Percentiles rank a stretch among this genome's conserved stretches.
These are phyloP conservation scores for Antechinus flavipes DNA, from an alignment of 2,113 vertebrate species.

Conservation along the genomic window DNA sequence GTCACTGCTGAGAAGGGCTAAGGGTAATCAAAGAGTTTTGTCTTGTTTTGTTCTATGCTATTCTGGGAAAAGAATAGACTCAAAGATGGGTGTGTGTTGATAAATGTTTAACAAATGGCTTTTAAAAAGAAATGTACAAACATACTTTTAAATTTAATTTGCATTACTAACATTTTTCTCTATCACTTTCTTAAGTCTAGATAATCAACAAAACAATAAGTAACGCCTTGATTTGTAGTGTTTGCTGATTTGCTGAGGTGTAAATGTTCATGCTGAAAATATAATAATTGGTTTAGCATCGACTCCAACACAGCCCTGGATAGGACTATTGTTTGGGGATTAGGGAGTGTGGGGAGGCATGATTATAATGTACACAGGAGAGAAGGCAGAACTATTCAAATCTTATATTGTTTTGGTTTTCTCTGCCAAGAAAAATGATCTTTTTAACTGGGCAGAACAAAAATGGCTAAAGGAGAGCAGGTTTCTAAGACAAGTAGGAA, in stretches of 20 bases:
- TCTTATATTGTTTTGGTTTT: neutral
- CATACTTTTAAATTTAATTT: neutral
- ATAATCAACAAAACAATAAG: neutral
- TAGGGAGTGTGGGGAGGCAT: too few relatives aligned
- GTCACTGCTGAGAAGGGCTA: neutral
- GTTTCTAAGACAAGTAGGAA: neutral
- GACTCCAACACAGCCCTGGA: neutral
- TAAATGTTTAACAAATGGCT: neutral
- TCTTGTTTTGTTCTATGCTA: neutral
- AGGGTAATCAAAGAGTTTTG: neutral
- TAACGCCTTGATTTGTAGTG: neutral
- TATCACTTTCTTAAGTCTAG: neutral
- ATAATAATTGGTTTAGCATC: neutral
- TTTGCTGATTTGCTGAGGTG: neutral
- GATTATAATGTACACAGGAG: neutral
- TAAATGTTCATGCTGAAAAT: neutral
- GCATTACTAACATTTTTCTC: neutral
- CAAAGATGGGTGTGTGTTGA: neutral
- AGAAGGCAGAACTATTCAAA: neutral
- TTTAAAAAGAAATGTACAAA: neutral
- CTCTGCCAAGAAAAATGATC: neutral
- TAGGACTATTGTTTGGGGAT: too few relatives aligned
- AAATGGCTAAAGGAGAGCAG: neutral
- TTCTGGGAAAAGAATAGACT: neutral
- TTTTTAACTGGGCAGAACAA: neutral